These are phyloP conservation scores for Luidia sarsii DNA, from an alignment of 53 echinoderm and acorn worm species.

Conservation along the genomic window DNA sequence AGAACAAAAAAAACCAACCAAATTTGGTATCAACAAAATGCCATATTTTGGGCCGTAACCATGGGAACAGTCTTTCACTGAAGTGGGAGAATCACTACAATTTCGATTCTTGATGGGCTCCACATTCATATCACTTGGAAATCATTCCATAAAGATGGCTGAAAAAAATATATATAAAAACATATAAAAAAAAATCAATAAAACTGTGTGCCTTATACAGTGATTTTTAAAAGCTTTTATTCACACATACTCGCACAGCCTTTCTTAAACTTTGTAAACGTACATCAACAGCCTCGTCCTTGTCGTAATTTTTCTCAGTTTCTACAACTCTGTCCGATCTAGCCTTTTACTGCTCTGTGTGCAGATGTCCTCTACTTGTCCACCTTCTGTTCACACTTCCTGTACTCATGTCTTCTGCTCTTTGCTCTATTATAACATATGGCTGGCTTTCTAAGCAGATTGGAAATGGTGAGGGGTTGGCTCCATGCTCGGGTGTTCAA, in stretches of 20 bases:
- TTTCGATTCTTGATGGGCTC: no score
- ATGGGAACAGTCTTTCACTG: no score
- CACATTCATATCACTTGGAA: constrained; percentile 19
- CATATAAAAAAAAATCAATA: neutral
- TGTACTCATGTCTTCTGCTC: constrained; percentile 28
- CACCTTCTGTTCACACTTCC: neutral
- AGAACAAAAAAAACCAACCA: no score
- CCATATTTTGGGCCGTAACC: no score
- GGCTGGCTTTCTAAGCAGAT: constrained; percentile 5
- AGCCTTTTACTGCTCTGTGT: constrained; percentile 1
- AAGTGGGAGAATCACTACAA: no score
- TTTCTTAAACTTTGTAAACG: neutral
- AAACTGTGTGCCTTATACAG: constrained; percentile 55
- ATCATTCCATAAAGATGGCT: constrained; percentile 46
- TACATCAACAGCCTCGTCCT: constrained; percentile 49
- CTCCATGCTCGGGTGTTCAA: neutral
- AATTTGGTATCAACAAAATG: no score
- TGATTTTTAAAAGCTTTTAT: constrained; percentile 11
- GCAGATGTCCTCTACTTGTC: constrained; percentile 20
- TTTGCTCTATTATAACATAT: constrained; percentile 44
- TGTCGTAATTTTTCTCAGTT: no score
- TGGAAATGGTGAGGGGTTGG: no score
- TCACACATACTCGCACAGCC: constrained; percentile 25
- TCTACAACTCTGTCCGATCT: constrained; percentile 30
- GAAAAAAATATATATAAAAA: constrained; percentile 34